Conservation (phyloP, 2,888 invertebrate species). For the Euproctis similis region DNA sequence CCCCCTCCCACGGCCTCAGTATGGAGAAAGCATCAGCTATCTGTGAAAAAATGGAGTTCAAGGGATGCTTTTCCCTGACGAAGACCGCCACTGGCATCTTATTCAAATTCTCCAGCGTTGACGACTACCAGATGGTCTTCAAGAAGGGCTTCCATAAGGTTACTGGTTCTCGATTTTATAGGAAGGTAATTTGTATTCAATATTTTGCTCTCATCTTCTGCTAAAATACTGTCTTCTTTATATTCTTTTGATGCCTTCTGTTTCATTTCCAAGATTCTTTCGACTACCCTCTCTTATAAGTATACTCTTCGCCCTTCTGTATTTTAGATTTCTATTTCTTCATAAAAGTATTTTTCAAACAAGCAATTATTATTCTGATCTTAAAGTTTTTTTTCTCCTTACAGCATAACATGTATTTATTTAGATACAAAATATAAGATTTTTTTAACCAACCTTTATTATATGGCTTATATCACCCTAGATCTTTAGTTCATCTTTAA, state of each 20-base stretch:
- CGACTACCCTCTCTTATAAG: slow-evolving; percentile 2
- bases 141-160: slow-evolving; percentile 92
- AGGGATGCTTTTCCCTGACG: slow-evolving; percentile 89
- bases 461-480: no score
- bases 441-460: no score
- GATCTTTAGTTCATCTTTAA: no score
- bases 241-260: slow-evolving; percentile 8
- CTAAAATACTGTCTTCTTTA: no score
- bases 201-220: slow-evolving; percentile 11
- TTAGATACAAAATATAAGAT: no score
- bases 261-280: slow-evolving; percentile 3
- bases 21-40: slow-evolving; percentile 90
- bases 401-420: no score
- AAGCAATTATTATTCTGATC: no score
- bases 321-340: background rate
- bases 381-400: no score
- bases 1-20: slow-evolving; percentile 89
- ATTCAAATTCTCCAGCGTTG: slow-evolving; percentile 90
- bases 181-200: slow-evolving; percentile 79
- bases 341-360: no score
- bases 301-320: slow-evolving; percentile 42
- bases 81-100: slow-evolving; percentile 92
- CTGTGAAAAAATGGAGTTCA: slow-evolving; percentile 92
- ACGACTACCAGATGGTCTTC: slow-evolving; percentile 90
- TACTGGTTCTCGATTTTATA: slow-evolving; percentile 88